Evolutionary conservation across 2,113 vertebrate genomes (phyloP), one percentile per base, ranked within the genome.

Genomic region (Hippocampus mohnikei): DNA sequence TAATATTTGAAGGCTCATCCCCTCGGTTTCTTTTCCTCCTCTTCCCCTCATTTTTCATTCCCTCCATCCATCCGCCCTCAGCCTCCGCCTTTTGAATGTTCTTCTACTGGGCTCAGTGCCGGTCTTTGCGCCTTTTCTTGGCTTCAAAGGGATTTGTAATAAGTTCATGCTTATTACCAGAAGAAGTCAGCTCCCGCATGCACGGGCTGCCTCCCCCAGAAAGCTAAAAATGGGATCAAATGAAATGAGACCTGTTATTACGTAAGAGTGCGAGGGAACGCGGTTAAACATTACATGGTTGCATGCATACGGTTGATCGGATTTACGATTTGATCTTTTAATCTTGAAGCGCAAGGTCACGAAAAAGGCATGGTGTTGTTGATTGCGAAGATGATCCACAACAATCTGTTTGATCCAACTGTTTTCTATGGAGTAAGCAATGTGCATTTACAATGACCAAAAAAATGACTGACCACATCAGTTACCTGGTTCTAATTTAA

Each of bases 131-230:
- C 58, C 41, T n/a, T 66, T 40, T 4, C 46, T 37, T 53, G 58
- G 4, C 80, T 82, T 81, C 71, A 87, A 74, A 87, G 68, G 48
- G 67, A 76, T 73, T 78, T 27, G 53, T 89, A 68, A 79, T 68
- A 70, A 75, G 40, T 77, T 75, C 69, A 79, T 74, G 70, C 46
- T 83, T 73, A 77, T 75, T 75, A 71, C 52, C 20, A 3, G 55
- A 63, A 70, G 66, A 77, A 80, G 67, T 55, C 71, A 27, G 52
- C 23, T 2, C 44, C 74, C 71, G 50, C 16, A 61, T 71, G 67
- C 78, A 33, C 20, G 33, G 69, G 50, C 67, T 11, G 53, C 27
- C 58, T 33, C 27, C 58, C 58, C 58, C 58, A 33, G 15, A 60
- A 60, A 20, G 61, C 61, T 63, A 72, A 40, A 67, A 29, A 46